Conservation (phyloP, 2,113 vertebrate species). For the Hydrochoerus hydrochaeris region DNA sequence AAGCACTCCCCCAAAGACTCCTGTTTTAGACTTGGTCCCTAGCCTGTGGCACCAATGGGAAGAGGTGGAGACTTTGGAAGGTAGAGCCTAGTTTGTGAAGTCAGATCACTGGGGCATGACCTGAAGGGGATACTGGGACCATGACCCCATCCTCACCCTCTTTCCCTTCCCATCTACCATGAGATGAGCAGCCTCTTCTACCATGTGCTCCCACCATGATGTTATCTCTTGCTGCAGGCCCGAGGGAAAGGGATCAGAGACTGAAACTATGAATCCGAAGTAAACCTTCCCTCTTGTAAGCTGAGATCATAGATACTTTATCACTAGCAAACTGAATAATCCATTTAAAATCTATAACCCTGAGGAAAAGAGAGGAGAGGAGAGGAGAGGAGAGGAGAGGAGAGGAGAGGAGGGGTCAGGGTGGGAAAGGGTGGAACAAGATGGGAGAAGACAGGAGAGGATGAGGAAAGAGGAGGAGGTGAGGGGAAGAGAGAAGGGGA, state of each 20-base stretch:
- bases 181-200: neutral
- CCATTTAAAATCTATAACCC: neutral
- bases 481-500: too few species aligned
- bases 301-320: neutral
- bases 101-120: neutral
- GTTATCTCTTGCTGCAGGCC: neutral
- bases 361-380: neutral
- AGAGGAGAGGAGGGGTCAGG: too few species aligned
- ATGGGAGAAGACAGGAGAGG: too few species aligned
- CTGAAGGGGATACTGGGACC: neutral
- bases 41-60: neutral
- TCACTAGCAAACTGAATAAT: neutral
- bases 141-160: neutral
- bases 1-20: neutral
- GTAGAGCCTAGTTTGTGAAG: neutral
- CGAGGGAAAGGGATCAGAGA: neutral
- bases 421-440: too few species aligned
- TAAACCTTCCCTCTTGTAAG: neutral
- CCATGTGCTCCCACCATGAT: neutral
- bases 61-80: neutral
- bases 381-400: too few species aligned
- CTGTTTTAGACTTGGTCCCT: neutral
- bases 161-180: neutral
- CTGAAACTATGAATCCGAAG: neutral
- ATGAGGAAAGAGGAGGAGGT: fast-evolving